Evolutionary conservation across 1,140 invertebrate genomes (phyloP).

Genomic region (Medauroidea extradentata): DNA sequence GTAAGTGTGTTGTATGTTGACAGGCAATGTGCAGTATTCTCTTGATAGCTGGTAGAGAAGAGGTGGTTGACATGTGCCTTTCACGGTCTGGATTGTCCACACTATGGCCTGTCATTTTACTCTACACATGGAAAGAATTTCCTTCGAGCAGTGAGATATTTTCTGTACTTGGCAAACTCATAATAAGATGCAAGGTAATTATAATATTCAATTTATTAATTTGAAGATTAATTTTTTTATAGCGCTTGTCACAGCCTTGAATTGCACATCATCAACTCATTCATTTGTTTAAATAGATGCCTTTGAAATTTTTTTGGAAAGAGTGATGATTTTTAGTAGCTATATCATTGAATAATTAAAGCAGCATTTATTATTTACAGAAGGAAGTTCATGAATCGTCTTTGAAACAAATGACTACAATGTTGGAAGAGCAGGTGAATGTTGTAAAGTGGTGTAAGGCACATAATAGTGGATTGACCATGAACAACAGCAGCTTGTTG

Average conservation of each 20-base stretch:
- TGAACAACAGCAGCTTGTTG: neutral
- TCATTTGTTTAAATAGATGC: too few species aligned
- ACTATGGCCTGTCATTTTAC: neutral
- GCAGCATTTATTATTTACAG: too few species aligned
- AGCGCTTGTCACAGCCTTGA: too few species aligned
- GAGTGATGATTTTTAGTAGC: too few species aligned
- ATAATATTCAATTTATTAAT: too few species aligned
- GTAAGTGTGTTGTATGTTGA: neutral
- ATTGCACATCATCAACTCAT: too few species aligned
- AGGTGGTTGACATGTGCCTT: neutral
- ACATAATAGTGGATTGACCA: neutral
- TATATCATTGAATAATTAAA: too few species aligned
- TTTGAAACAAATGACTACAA: neutral
- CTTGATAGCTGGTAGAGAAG: neutral
- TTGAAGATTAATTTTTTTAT: too few species aligned
- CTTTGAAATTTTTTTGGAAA: too few species aligned
- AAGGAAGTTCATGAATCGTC: neutral
- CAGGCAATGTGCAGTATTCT: neutral
- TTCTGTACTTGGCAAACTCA: neutral
- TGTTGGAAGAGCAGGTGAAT: neutral
- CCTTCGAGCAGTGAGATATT: neutral
- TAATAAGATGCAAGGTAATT: neutral
- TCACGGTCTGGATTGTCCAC: neutral
- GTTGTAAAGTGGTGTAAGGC: conserved; percentile 3
- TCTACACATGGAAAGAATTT: neutral